Conservation (phyloP, 30 jellyfish, hydroid and myxozoan genomes). For the Turritopsis rubra region DNA sequence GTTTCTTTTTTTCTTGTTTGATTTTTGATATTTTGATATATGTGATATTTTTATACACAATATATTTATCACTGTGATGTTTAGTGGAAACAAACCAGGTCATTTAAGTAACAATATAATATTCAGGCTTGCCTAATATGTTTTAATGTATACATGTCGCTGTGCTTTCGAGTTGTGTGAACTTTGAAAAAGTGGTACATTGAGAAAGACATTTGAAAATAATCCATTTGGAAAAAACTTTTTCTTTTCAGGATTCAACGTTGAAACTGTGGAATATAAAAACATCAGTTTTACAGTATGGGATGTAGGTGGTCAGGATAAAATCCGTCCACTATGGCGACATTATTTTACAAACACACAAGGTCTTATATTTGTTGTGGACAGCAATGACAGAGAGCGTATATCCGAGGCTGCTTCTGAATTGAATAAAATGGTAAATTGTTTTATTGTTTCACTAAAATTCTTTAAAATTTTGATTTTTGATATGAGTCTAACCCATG, state of each 20-base stretch:
- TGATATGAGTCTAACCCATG: no score
- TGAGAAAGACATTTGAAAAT: background rate
- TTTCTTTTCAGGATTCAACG: constrained; percentile 80
- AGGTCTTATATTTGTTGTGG: constrained; percentile 98
- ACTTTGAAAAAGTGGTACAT: no score
- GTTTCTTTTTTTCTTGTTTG: no score
- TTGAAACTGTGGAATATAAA: constrained; percentile 98
- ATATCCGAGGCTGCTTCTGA: constrained; percentile 94
- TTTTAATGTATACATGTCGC: no score
- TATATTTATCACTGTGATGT: no score
- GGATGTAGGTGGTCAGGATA: constrained; percentile 99
- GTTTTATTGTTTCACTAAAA: background rate
- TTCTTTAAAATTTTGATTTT: background rate
- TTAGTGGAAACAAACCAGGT: no score
- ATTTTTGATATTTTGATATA: no score
- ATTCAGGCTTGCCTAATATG: no score
- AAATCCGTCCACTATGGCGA: constrained; percentile 99
- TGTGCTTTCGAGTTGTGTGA: no score
- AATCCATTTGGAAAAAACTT: background rate
- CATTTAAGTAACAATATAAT: no score
- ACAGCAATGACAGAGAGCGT: constrained; percentile 91
- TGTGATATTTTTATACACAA: no score
- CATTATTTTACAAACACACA: constrained; percentile 91
- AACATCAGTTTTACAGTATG: constrained; percentile 95
- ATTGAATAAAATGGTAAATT: constrained; percentile 75